These are phyloP conservation scores for Kryphioiulus occultus DNA, from an alignment of 2,888 invertebrate species.

Conservation along the genomic window DNA sequence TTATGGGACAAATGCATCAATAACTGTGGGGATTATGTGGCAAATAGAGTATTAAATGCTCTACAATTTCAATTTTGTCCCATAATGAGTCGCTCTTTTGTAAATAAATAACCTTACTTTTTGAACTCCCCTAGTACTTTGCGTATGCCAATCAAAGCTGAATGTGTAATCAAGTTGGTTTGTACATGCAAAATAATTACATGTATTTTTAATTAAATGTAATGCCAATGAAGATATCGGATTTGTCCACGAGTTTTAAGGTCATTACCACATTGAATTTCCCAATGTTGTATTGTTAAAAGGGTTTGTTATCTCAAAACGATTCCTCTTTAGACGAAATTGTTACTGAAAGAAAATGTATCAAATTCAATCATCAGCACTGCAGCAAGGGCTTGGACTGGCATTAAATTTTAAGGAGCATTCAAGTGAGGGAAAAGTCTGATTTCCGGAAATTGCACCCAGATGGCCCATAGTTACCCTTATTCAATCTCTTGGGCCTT, in stretches of 20 bases:
- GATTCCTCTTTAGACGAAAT: not conserved
- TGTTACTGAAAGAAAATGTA: not conserved
- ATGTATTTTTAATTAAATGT: not conserved
- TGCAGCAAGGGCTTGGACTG: not conserved
- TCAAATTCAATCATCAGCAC: constrained; percentile 5
- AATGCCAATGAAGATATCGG: not conserved
- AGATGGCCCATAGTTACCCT: not conserved
- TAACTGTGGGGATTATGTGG: too few relatives aligned
- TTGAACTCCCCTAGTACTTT: too few relatives aligned
- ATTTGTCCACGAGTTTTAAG: not conserved
- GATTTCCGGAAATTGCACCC: not conserved
- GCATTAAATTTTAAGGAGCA: not conserved
- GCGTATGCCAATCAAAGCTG: not conserved
- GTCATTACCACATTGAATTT: not conserved
- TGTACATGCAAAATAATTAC: not conserved
- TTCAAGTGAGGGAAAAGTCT: not conserved
- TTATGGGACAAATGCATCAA: too few relatives aligned
- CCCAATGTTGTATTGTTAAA: too few relatives aligned
- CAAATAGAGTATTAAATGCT: too few relatives aligned
- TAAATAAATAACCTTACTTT: too few relatives aligned
- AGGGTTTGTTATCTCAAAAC: not conserved
- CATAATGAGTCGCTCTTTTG: too few relatives aligned
- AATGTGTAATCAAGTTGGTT: not conserved
- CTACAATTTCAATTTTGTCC: too few relatives aligned
- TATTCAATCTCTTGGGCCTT: not conserved